Evolutionary conservation across 2,888 invertebrate genomes (phyloP).

Genomic region (Anticlea derivata): DNA sequence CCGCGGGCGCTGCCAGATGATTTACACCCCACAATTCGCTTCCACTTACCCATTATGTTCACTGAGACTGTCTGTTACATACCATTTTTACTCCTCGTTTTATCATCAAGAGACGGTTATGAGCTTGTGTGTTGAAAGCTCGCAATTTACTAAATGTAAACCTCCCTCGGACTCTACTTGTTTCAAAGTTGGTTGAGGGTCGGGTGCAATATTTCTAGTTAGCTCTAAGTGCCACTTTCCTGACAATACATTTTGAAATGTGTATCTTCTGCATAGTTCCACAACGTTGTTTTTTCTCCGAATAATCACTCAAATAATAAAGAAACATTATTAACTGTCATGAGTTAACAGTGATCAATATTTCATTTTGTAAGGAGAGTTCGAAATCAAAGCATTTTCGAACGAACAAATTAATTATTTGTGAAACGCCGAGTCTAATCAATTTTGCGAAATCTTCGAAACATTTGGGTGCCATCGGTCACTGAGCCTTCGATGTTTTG

Average conservation of each 20-base stretch:
- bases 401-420: constrained; percentile 37
- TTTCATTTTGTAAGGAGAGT: constrained; percentile 27
- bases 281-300: not conserved
- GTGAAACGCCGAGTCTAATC: constrained; percentile 35
- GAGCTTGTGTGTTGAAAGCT: not conserved
- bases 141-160: not conserved
- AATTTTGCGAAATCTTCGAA: constrained; percentile 35
- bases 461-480: constrained; percentile 24
- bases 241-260: too few relatives aligned
- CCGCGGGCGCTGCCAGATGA: constrained; percentile 42
- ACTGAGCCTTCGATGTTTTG: constrained; percentile 16
- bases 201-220: too few relatives aligned
- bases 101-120: constrained; percentile 2
- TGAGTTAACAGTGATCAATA: constrained; percentile 29
- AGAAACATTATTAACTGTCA: constrained; percentile 28
- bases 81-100: constrained; percentile 12
- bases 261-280: not conserved
- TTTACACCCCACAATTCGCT: constrained; percentile 48
- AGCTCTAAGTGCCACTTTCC: too few relatives aligned
- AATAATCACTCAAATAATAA: constrained; percentile 18
- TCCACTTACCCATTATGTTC: constrained; percentile 34
- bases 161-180: not conserved
- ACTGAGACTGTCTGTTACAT: constrained; percentile 31
- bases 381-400: constrained; percentile 40
- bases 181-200: too few relatives aligned